phyloP scores from a whole-genome alignment of 2,797 vertebrate species.

The Thamnophis elegans region DNA sequence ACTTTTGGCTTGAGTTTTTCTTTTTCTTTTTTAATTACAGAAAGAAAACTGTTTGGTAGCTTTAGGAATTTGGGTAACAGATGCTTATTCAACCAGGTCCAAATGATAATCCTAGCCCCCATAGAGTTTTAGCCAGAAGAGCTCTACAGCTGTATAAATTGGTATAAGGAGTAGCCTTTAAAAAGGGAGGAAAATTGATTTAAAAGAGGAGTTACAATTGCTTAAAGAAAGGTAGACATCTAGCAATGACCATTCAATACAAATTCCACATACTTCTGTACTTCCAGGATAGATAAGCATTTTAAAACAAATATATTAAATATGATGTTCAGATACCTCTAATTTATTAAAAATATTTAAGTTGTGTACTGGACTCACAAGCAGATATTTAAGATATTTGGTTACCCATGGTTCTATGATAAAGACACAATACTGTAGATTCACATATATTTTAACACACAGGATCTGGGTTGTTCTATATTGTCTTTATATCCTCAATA shows the following conservation, averaged over 20 bases:
- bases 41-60: conserved; percentile 2
- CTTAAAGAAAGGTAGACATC: not conserved
- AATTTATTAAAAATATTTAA: not conserved
- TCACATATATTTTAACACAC: not conserved
- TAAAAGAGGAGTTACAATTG: not conserved
- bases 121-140: conserved; percentile 21
- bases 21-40: conserved; percentile 30
- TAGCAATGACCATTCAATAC: conserved; percentile 3
- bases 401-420: not conserved
- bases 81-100: conserved; percentile 26
- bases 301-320: not conserved
- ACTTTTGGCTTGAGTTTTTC: conserved; percentile 33
- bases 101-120: conserved; percentile 20
- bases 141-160: not conserved
- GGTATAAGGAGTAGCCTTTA: not conserved
- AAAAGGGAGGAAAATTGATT: not conserved
- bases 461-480: not conserved
- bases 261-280: not conserved
- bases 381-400: not conserved
- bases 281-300: not conserved
- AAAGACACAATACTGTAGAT: not conserved
- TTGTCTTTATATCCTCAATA: not conserved
- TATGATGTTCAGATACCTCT: not conserved
- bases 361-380: not conserved
- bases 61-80: conserved; percentile 24